Evolutionary conservation across 2,888 invertebrate genomes (phyloP), one percentile per base, ranked within the genome.

Genomic region (Hypomecis punctinalis): DNA sequence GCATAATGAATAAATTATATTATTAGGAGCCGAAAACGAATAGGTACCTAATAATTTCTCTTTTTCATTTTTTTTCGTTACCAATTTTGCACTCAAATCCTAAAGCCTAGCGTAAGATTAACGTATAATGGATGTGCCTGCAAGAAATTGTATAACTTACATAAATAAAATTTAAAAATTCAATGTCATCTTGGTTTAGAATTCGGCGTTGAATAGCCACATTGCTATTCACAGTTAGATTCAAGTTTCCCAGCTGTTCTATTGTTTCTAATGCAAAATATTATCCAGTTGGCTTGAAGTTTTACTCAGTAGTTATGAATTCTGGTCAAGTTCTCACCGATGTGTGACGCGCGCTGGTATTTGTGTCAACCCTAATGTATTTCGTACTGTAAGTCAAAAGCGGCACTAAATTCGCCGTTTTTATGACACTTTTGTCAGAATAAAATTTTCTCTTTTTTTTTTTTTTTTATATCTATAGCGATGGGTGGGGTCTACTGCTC

Each of bases 281-380:
- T 54, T 54, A 43, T 43, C 33, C 36, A 36, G 33, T 47, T 23
- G 5, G 10, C 6, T 11, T 13, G 43, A 61, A 51, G 10, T 51
- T 49, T 45, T 48, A 42, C 47, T 54, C 37, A 35, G 36, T 54
- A 35, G 53, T 65, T 61, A 53, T 48, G 45, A 43, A 66, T 66
- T 66, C 65, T 66, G 61, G 65, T 66, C 61, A 61, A 57, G 55
- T 61, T 57, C 53, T 57, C 56, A 52, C 37, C 42, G n/a, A 48
- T 59, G 51, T 60, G 51, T 64, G 47, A 40, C 49, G 11, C 47
- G 60, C 45, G 2, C 43, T 39, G 63, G 64, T 63, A 67, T 64
- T 49, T 66, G 63, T 66, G 69, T 61, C 69, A 69, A 54, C 67
- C 62, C 63, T 68, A 68, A 70, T 61, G 48, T 64, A 70, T 68